These are phyloP conservation scores for Schizaphis graminum DNA, from an alignment of 2,888 invertebrate species.

Conservation along the genomic window DNA sequence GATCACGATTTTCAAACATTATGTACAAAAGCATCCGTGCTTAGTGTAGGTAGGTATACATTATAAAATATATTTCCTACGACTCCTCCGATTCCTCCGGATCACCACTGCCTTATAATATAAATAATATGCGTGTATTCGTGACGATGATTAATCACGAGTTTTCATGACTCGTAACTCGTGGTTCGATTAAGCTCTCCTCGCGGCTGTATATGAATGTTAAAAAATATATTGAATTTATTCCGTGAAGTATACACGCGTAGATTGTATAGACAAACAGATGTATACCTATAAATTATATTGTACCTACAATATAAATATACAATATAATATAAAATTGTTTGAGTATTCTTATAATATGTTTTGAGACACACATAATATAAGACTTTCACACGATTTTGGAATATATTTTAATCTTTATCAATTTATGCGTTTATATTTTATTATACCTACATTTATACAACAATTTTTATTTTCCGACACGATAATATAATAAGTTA, in stretches of 20 bases:
- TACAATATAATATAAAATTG: neutral
- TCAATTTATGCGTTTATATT: neutral
- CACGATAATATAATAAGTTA: neutral
- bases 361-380: neutral
- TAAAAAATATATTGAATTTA: neutral
- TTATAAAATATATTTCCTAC: neutral
- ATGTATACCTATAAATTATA: neutral
- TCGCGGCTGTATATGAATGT: too few relatives aligned
- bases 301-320: neutral
- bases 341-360: neutral
- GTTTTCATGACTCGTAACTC: conserved; percentile 47
- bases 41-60: neutral
- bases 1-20: conserved; percentile 46
- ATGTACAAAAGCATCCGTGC: neutral
- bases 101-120: neutral
- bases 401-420: neutral
- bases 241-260: neutral
- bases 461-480: neutral
- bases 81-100: neutral
- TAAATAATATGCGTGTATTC: neutral
- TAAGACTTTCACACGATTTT: neutral
- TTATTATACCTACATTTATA: too few relatives aligned
- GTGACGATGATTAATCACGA: conserved; percentile 56
- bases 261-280: neutral
- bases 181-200: conserved; percentile 21